Percentiles rank a stretch among this genome's conserved stretches.
These are phyloP conservation scores for Oscheius sp. DNA, from an alignment of 2,888 invertebrate species.

Conservation along the genomic window DNA sequence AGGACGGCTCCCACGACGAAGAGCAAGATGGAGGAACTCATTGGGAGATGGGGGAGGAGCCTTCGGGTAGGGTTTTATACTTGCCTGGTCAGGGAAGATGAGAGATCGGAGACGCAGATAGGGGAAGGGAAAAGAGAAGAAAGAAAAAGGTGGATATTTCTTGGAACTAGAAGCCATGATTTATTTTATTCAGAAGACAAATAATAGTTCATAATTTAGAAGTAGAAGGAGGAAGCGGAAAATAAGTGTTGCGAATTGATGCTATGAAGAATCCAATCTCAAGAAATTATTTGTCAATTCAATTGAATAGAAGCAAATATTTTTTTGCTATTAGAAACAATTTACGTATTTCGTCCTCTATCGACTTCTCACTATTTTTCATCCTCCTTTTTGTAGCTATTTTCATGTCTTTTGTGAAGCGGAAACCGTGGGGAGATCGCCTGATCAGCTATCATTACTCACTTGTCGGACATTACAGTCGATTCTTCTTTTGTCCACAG, in stretches of 20 bases:
- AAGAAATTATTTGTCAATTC: no score
- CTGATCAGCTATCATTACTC: background rate
- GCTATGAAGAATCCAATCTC: no score
- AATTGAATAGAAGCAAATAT: no score
- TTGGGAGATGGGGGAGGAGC: background rate
- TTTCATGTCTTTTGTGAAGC: background rate
- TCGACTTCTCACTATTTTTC: background rate
- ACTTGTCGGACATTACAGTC: background rate
- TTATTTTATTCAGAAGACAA: background rate
- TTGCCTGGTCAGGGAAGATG: background rate
- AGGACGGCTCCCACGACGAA: slow-evolving; percentile 17
- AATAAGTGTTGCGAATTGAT: no score
- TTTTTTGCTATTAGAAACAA: background rate
- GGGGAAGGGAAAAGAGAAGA: background rate
- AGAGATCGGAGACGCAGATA: slow-evolving; percentile 2
- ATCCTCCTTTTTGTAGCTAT: background rate
- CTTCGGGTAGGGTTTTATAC: background rate
- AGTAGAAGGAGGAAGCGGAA: background rate
- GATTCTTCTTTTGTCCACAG: no score
- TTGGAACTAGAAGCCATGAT: background rate
- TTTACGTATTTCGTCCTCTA: background rate
- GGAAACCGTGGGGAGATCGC: background rate
- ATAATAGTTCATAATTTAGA: background rate
- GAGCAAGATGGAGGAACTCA: slow-evolving; percentile 14
- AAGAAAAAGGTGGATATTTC: background rate